Base-by-base conservation (phyloP, 1,140 invertebrate genomes). In the Mycetomoellerius zeteki region DNA sequence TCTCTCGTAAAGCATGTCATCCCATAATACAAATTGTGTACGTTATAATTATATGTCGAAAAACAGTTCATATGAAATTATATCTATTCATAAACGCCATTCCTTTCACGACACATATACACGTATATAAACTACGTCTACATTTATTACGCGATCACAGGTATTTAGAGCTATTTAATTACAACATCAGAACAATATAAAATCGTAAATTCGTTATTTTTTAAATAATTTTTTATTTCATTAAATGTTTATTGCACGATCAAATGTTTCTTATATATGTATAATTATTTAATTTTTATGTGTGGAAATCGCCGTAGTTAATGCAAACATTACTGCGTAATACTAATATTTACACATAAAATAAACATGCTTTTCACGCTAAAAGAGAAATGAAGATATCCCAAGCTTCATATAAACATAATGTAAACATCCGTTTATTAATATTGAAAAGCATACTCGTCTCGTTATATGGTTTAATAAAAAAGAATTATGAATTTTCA, bases 11-110 rank as follows among this genome's bases (percentile, higher is more conserved):
- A 47, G 6, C 12, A 33, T 24, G 67, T 73, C 24, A 73, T 19
- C 37, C 37, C 52, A 30, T 16, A 72, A 30, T 47, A 50, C 4
- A 81, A 69, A 81, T 56, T 71, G 19, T 30, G n/a, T 60, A 10
- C 3, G 19, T 82, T 73, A 64, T 73, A 60, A 84, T 75, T 47
- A 50, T 73, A 84, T 16, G 67, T 58, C 52, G 80, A 30, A 47
- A 73, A 82, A 58, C 54, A 47, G 19, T 21, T 30, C n/a, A 37
- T 60, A 60, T 16, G 30, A 60, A 72, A 37, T 62, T 73, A 73
- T 21, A n/a, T 16, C n/a, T 60, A 50, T 47, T 72, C 37, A 33
- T 73, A 73, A 73, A 50, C 33, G 37, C 4, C 43, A 33, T 37
- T 37, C 33, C 33, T 37, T 37, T 37, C 33, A 37, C 33, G 6